Evolutionary conservation across 2,113 vertebrate genomes (phyloP).

Genomic region (Danionella cerebrum): DNA sequence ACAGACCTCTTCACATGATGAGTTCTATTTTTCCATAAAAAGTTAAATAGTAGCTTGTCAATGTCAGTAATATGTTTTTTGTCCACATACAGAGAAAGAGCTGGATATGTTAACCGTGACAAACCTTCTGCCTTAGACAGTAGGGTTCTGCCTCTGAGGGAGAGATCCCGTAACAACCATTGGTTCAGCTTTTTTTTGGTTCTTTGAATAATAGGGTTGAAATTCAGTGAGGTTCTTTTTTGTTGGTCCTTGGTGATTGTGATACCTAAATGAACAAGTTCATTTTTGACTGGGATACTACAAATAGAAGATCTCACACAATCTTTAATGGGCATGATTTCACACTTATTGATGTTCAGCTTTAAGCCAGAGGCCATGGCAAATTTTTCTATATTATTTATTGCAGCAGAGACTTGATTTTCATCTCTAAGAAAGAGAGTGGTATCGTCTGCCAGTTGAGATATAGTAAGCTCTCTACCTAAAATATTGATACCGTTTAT

Average conservation of each 20-base stretch:
- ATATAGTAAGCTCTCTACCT: background rate
- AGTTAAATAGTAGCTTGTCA: no score
- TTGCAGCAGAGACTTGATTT: background rate
- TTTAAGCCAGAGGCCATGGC: background rate
- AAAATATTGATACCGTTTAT: background rate
- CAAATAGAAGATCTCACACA: background rate
- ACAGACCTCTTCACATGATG: no score
- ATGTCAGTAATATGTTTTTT: background rate
- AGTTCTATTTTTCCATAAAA: no score
- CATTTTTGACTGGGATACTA: background rate
- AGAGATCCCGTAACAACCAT: background rate
- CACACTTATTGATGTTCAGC: background rate
- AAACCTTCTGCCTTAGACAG: background rate
- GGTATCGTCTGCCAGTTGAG: background rate
- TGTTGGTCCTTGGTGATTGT: background rate
- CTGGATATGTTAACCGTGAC: background rate
- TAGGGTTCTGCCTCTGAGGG: background rate
- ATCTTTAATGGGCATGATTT: background rate
- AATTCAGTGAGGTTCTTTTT: background rate
- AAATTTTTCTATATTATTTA: background rate
- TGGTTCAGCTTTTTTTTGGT: background rate
- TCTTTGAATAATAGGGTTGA: background rate
- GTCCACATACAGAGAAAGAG: background rate
- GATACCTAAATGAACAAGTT: background rate
- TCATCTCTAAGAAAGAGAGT: background rate